Evolutionary conservation across 2,113 vertebrate genomes (phyloP), one percentile per base, ranked within the genome.

Genomic region (Cheilinus undulatus): DNA sequence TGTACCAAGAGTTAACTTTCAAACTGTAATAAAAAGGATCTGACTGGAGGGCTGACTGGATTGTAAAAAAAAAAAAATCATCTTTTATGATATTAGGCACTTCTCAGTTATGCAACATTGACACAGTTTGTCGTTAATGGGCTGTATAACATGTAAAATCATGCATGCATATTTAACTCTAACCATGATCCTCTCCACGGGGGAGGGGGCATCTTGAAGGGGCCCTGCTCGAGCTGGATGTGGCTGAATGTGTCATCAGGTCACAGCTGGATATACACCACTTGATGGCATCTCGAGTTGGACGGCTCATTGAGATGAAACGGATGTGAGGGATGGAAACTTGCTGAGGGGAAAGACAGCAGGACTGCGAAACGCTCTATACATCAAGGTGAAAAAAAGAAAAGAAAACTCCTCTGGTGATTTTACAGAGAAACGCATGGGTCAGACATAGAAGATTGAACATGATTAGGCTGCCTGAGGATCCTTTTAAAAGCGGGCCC

Each of bases 261-360:
- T 73, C 76, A 73, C 73, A 73, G 69, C 73, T 69, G 62, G 73
- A 76, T 67, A n/a, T 43, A 40, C 51, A 50, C 50, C 42, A 65
- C 54, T 63, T 62, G 54, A 84, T 63, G 71, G 53, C 48, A 56
- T 69, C 40, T 71, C 20, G 22, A 71, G 59, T 62, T 69, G 67
- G 56, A 63, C 63, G 36, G 34, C n/a, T 62, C 45, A 45, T 17
- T 59, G 59, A 62, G 57, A 77, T 68, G 9, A 72, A 48, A 52
- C 36, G 20, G 61, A 63, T 45, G 32, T 38, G 30, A 49, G 27
- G 56, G 20, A 19, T 14, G n/a, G 32, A 57, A 42, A 66, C 46
- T 23, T 34, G 17, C 24, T 8, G 13, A 22, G 26, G 30, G 40
- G 23, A 54, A 52, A 54, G 52, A 68, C 70, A 42, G 40, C 17